These are phyloP conservation scores for Phymastichus coffea DNA, from an alignment of 1,140 invertebrate species.

Conservation along the genomic window DNA sequence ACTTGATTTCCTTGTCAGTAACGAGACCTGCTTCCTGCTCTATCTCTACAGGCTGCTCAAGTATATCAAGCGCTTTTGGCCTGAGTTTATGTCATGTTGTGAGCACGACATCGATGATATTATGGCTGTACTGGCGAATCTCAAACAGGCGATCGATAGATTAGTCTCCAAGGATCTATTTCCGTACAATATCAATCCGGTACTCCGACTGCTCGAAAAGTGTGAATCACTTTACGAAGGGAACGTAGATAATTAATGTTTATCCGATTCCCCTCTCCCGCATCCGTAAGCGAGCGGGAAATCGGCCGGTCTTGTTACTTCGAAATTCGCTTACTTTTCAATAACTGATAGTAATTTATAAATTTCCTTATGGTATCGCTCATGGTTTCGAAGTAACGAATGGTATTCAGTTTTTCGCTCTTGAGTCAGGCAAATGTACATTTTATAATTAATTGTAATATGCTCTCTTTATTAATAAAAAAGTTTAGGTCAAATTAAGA, in stretches of 20 bases:
- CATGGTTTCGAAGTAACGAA: constrained; percentile 12
- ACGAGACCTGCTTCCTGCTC: constrained; percentile 87
- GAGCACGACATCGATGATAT: constrained; percentile 76
- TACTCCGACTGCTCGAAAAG: constrained; percentile 78
- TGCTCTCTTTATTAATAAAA: constrained; percentile 24
- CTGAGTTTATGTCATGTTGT: constrained; percentile 76
- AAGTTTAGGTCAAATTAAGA: constrained; percentile 14
- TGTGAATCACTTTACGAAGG: constrained; percentile 86
- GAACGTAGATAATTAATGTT: constrained; percentile 56
- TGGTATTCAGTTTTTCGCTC: not conserved
- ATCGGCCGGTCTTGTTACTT: not conserved
- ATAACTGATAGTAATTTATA: not conserved
- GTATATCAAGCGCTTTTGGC: constrained; percentile 81
- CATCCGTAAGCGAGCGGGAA: not conserved
- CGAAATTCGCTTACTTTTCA: not conserved
- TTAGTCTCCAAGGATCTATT: constrained; percentile 80
- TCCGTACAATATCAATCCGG: constrained; percentile 87
- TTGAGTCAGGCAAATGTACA: constrained; percentile 18
- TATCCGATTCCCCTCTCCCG: not conserved
- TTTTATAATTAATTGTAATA: constrained; percentile 26
- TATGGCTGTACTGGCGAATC: constrained; percentile 78
- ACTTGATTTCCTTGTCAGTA: constrained; percentile 84
- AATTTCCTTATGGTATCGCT: not conserved
- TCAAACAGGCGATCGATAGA: constrained; percentile 78
- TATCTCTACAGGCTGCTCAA: constrained; percentile 85